Evolutionary conservation across 2,888 invertebrate species (phyloP).

Genomic region (Nipponacmea schrenckii): DNA sequence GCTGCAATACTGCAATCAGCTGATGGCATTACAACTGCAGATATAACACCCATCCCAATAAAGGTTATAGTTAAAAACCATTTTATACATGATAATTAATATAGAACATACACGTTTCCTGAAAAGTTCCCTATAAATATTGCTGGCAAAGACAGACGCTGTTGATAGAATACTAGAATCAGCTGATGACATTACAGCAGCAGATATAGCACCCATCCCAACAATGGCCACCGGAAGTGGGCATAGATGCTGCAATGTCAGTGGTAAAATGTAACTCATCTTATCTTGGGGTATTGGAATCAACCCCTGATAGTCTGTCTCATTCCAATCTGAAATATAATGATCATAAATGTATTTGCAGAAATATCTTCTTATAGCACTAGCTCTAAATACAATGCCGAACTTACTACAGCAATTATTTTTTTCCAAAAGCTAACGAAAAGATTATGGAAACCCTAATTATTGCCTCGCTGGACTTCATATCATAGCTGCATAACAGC

Average conservation of each 20-base stretch:
- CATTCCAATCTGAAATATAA: slow-evolving; percentile 36
- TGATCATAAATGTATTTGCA: no score
- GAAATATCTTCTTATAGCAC: no score
- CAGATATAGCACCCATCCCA: slow-evolving; percentile 40
- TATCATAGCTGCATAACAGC: no score
- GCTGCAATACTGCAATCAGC: slow-evolving; percentile 36
- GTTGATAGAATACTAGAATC: slow-evolving; percentile 36
- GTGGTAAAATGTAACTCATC: slow-evolving; percentile 28
- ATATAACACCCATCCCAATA: slow-evolving; percentile 37
- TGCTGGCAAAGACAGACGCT: slow-evolving; percentile 33
- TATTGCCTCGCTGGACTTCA: no score
- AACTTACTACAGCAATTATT: no score
- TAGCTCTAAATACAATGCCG: no score
- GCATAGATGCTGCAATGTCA: slow-evolving; percentile 36
- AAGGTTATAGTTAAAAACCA: no score
- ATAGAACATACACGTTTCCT: slow-evolving; percentile 29
- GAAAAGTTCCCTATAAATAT: slow-evolving; percentile 33
- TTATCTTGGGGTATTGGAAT: slow-evolving; percentile 20
- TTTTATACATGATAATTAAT: not conserved
- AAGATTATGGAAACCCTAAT: no score
- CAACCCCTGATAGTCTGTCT: slow-evolving; percentile 26
- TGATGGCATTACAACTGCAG: slow-evolving; percentile 44
- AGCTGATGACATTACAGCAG: slow-evolving; percentile 43
- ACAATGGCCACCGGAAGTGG: slow-evolving; percentile 34
- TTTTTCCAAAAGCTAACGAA: no score